Evolutionary conservation across 2,113 vertebrate species (phyloP).

Genomic region (Xiphophorus couchianus): DNA sequence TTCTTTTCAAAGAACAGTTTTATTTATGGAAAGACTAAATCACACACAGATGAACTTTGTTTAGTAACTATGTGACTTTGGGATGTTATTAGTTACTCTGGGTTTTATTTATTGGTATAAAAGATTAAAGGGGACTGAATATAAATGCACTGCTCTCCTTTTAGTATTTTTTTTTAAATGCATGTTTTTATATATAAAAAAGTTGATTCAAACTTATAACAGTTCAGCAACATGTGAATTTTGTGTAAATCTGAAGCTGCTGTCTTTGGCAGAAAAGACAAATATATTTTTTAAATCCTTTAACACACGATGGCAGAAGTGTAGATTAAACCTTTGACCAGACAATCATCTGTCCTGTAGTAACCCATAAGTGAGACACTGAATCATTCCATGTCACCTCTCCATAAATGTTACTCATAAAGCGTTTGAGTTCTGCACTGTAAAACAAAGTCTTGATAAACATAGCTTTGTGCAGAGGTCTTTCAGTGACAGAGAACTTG

Average conservation of each 20-base stretch:
- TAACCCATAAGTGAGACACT: neutral
- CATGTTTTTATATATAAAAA: neutral
- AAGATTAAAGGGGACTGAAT: neutral
- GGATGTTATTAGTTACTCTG: neutral
- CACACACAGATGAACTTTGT: neutral
- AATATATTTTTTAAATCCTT: neutral
- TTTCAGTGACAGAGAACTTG: slow-evolving; percentile 9
- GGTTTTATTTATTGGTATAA: neutral
- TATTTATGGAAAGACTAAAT: neutral
- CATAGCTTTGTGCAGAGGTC: neutral
- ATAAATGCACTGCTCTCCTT: neutral
- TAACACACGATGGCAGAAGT: neutral
- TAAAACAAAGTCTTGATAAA: neutral
- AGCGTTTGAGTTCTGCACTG: slow-evolving; percentile 4
- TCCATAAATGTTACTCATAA: slow-evolving; percentile 8
- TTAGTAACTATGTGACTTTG: neutral
- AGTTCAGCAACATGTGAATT: neutral
- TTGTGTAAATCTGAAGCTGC: neutral
- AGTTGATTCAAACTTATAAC: neutral
- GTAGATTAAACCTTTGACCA: neutral
- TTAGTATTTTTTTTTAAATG: neutral
- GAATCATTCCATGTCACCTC: neutral
- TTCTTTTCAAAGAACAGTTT: neutral
- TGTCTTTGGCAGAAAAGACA: neutral
- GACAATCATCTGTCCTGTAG: neutral